Evolutionary conservation across 2,113 vertebrate species (phyloP), one percentile per base, ranked within the genome.

Genomic region (Anhinga anhinga): DNA sequence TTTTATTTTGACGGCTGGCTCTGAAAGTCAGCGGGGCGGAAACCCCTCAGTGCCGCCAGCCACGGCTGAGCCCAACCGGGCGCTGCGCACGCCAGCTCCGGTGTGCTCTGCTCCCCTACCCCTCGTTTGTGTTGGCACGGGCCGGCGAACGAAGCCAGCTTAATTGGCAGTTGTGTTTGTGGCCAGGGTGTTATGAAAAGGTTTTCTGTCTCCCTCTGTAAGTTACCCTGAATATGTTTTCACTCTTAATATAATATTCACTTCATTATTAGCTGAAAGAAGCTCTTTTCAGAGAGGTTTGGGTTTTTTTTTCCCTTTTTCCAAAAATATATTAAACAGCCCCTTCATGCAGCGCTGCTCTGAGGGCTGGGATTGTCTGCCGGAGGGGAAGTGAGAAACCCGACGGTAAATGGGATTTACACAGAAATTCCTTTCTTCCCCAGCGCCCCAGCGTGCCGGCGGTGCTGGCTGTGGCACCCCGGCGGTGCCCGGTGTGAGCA

Each of bases 61-160:
- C 23, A 1, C 7, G 4, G 67, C 50, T 0, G 3, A 94, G 82
- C 81, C 89, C 80, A 38, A 7, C 3, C 1, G 63, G 97, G 97
- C 97, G 81, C 38, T 5, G 27, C 71, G 9, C 0, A 0, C 2
- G 0, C 73, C 10, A 13, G 40, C 90, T 61, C 49, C 13, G 2
- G 11, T 1, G 0, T 32, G 72, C 80, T 78, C 50, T 0, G 0
- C 76, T 96, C 69, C 95, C 90, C 65, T 67, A 73, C 93, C 96
- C 95, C 89, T 92, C 89, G 89, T 98, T 98, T 98, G 94, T 98
- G 97, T 98, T 98, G 98, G 98, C 98, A 98, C 74, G 3, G 8
- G 86, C 61, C 2, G 0, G 67, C 38, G 32, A 92, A 76, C 3
- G 27, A 76, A 95, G 94, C 85, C 4, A 1, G 18, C 94, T 95